phyloP scores from a whole-genome alignment of 2,797 vertebrate genomes.

The Hemibagrus guttatus region DNA sequence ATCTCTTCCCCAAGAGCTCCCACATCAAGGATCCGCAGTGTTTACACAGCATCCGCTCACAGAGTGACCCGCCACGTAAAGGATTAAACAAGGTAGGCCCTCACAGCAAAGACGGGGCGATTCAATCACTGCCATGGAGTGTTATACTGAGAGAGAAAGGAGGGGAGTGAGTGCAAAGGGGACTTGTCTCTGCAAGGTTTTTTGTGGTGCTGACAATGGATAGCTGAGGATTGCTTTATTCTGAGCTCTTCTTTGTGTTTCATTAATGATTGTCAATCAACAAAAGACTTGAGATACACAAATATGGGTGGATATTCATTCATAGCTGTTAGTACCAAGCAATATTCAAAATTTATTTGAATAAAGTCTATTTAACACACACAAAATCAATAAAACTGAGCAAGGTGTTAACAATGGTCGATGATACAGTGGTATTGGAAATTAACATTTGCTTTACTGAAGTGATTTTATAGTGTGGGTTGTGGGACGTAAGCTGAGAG shows the following conservation, averaged over 20 bases:
- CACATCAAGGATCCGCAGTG: constrained; percentile 79
- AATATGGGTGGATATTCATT: constrained; percentile 23
- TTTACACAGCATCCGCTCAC: constrained; percentile 80
- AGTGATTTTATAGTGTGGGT: constrained; percentile 44
- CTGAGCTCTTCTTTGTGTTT: constrained; percentile 41
- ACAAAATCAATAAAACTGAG: constrained; percentile 12
- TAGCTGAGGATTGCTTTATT: constrained; percentile 37
- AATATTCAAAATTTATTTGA: neutral
- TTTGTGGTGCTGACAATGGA: constrained; percentile 47
- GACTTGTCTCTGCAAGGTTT: constrained; percentile 36
- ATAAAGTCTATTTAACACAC: neutral
- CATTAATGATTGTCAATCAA: constrained; percentile 43
- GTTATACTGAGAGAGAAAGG: constrained; percentile 42
- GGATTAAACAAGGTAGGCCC: constrained; percentile 73
- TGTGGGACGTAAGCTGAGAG: constrained; percentile 44
- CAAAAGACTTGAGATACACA: constrained; percentile 26
- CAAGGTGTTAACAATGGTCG: constrained; percentile 23
- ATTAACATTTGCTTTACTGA: constrained; percentile 38
- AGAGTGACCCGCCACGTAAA: constrained; percentile 75
- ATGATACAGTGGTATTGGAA: constrained; percentile 29
- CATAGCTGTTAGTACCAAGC: constrained; percentile 5
- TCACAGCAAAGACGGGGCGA: constrained; percentile 51
- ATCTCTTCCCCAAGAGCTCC: constrained; percentile 72
- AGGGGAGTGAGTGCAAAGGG: constrained; percentile 37
- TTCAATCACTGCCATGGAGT: constrained; percentile 57